Conservation (phyloP, 2,113 vertebrate species). For the Antechinus stuartii region DNA sequence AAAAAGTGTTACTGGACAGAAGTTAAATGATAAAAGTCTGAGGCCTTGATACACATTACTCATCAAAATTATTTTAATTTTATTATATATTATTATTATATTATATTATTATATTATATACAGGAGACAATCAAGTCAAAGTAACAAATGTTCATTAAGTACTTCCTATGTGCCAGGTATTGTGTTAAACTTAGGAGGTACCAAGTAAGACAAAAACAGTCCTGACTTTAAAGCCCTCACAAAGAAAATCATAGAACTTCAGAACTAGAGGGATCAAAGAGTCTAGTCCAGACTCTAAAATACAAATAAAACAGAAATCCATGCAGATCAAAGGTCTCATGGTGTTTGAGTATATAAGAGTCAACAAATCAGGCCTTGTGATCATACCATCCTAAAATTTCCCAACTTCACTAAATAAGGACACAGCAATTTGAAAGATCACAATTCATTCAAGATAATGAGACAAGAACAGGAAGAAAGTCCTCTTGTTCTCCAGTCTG, state of each 20-base stretch:
- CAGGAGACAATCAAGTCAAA: neutral
- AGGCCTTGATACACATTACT: neutral
- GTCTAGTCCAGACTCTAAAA: neutral
- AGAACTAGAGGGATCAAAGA: neutral
- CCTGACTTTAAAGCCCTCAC: neutral
- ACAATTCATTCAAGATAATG: slow-evolving; percentile 15
- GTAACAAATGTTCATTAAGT: neutral
- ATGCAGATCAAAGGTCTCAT: neutral
- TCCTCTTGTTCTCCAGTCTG: neutral
- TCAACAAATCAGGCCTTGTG: no score
- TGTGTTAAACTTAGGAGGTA: neutral
- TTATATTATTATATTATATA: neutral
- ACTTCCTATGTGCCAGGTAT: neutral
- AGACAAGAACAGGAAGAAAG: neutral
- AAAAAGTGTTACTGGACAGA: neutral
- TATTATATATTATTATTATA: neutral
- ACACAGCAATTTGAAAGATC: neutral
- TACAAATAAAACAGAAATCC: neutral
- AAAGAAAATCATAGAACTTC: neutral
- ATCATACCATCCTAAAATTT: neutral
- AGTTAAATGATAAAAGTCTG: neutral
- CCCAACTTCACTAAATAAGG: neutral
- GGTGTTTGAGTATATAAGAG: no score
- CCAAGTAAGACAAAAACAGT: neutral
- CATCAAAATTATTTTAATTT: neutral